Base-by-base conservation (phyloP, 1,140 invertebrate species). In the Drosophila suzukii region DNA sequence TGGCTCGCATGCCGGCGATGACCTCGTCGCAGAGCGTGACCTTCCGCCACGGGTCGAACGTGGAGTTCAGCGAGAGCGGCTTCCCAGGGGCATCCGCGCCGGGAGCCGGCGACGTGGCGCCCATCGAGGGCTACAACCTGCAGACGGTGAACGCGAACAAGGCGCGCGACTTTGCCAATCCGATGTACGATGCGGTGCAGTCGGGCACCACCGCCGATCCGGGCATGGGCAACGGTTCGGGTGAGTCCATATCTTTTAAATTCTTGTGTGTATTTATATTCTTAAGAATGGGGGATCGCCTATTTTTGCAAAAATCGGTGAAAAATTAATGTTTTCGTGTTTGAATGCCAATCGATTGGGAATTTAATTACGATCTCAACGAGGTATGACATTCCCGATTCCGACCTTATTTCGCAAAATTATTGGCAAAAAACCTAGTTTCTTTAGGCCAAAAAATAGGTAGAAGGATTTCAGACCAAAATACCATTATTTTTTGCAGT, bases 1-100 rank as follows among this genome's bases (percentile, higher is more conserved):
- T 96, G 78, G 94, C 94, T 46, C 95, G 94, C 39, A 93, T 97
- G 27, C 94, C 96, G 44, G 95, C 96, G 74, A 93, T 97, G 65
- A 95, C 96, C n/a, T 96, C 96, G 43, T 97, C 97, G 27, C 97
- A 97, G 91, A 98, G 97, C 85, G 97, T 98, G n/a, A 97, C 97
- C n/a, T 98, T 98, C 94, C 94, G 97, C 43, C 97, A 97, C 91
- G 98, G 98, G 53, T 98, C 97, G 32, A 98, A 98, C 92, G 97
- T 98, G 32, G 97, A 98, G 93, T 98, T 98, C 93, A 96, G 95
- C 63, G 93, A 94, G 36, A 94, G 95, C 44, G 93, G 93, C 17
- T 95, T 95, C 76, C 91, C 93, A 0, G 92, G 90, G 2, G 91
- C 85, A 36, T 92, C 93, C 17, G 76, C 78, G 0, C 79, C 81